phyloP scores from a whole-genome alignment of 2,797 vertebrate genomes.

The Bryconaethiops microstoma region DNA sequence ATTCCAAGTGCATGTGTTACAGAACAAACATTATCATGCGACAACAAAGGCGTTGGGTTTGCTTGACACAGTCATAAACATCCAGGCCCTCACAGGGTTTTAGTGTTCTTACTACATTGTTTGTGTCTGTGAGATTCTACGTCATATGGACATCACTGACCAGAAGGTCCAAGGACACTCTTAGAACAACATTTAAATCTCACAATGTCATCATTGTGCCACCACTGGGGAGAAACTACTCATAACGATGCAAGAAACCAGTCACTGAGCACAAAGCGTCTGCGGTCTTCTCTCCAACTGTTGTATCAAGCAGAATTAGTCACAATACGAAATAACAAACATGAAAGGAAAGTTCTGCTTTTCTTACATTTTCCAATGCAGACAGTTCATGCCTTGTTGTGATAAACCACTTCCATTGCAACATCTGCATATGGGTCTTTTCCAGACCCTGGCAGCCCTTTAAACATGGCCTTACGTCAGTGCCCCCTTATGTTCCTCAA shows the following conservation, averaged over 20 bases:
- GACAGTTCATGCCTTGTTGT: slow-evolving; percentile 36
- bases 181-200: slow-evolving; percentile 15
- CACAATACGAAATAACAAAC: slow-evolving; percentile 37
- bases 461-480: slow-evolving; percentile 44
- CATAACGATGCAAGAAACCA: slow-evolving; percentile 21
- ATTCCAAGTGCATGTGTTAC: slow-evolving; percentile 28
- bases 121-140: slow-evolving; percentile 31
- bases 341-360: slow-evolving; percentile 43
- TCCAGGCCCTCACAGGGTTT: slow-evolving; percentile 33
- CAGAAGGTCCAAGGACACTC: slow-evolving; percentile 26
- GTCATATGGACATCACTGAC: slow-evolving; percentile 29
- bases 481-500: slow-evolving; percentile 14
- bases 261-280: slow-evolving; percentile 39
- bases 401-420: slow-evolving; percentile 48
- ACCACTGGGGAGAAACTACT: slow-evolving; percentile 1
- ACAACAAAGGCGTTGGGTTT: slow-evolving; percentile 20
- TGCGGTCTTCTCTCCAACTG: slow-evolving; percentile 19
- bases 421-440: slow-evolving; percentile 45
- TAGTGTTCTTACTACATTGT: slow-evolving; percentile 34
- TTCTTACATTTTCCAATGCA: slow-evolving; percentile 35
- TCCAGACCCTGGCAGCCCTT: slow-evolving; percentile 47
- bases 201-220: slow-evolving; percentile 3
- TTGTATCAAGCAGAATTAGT: slow-evolving; percentile 47
- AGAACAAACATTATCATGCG: slow-evolving; percentile 33
- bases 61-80: slow-evolving; percentile 8